Percentiles rank a stretch among this genome's conserved stretches.
phyloP scores from a whole-genome alignment of 2,888 invertebrate species.

The Acrobasis consociella region DNA sequence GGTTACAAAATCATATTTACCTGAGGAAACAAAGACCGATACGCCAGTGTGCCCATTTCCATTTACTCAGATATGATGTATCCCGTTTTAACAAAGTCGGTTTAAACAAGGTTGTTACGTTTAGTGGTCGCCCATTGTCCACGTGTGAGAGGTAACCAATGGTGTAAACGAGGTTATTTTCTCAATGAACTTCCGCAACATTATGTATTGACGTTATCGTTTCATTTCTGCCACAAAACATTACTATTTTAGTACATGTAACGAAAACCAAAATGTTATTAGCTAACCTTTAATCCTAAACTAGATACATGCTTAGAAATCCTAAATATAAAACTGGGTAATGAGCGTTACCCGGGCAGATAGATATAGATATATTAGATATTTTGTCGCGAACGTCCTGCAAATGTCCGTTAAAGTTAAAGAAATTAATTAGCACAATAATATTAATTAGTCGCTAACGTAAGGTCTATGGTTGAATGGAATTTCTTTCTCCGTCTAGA shows the following conservation, averaged over 20 bases:
- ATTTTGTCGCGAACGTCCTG: no score
- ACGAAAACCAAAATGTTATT: not conserved
- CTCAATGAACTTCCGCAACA: constrained; percentile 22
- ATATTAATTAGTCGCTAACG: no score
- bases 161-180: constrained; percentile 20
- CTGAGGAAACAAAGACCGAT: not conserved
- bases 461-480: no score
- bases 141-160: not conserved
- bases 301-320: no score
- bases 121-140: constrained; percentile 21
- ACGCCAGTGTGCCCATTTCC: constrained; percentile 9
- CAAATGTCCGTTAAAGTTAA: no score
- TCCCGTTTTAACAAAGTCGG: constrained; percentile 13
- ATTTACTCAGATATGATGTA: constrained; percentile 1
- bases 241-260: not conserved
- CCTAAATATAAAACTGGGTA: no score
- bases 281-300: no score
- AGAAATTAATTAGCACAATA: no score
- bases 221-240: not conserved
- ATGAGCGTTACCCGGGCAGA: no score
- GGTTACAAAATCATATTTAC: no score
- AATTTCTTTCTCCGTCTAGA: no score
- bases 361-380: no score
- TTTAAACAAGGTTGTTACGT: constrained; percentile 22
- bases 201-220: constrained; percentile 10